Evolutionary conservation across 2,888 invertebrate genomes (phyloP), one percentile per base, ranked within the genome.

Genomic region (Neoaliturus tenellus): DNA sequence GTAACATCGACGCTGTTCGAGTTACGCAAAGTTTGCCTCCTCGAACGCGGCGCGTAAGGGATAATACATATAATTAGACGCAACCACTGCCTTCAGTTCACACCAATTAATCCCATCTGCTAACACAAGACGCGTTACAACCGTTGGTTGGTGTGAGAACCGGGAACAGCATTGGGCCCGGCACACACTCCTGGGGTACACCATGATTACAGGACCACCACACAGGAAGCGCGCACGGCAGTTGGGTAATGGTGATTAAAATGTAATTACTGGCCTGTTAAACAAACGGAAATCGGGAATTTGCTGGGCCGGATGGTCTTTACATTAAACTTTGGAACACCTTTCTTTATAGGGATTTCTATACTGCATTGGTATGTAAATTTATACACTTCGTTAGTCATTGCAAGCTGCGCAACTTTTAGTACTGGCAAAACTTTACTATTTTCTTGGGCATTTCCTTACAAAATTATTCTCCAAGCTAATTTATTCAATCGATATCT

Each of bases 181-280:
- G 4, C 25, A 62, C 62, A 62, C 62, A 20, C 62, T 6, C 62
- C 28, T n/a, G 28, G 28, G 28, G 51, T 5, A 28, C 6, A 0
- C 62, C 31, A 31, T 31, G 28, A 31, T 62, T 62, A 62, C 62
- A 8, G 3, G 14, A 8, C 6, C 48, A 48, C 10, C n/a, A 17
- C 62, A 31, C 62, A 28, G 62, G 62, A 62, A 62, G 62, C 14
- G 28, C 62, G 17, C 28, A 20, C 12, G 1, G 5, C 8, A 28
- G 62, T 62, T 62, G 62, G 62, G 28, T 62, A 62, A 62, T 6
- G 3, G 28, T n/a, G 31, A 31, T 62, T 62, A 62, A 55, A 55
- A 12, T 62, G 62, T 62, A 62, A 62, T 62, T 17, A 28, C 17
- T 5, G 62, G 31, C 14, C 14, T 10, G 62, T 62, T 28, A 62